Base-by-base conservation (phyloP, 2,797 vertebrate species). In the Neosalanx taihuensis region DNA sequence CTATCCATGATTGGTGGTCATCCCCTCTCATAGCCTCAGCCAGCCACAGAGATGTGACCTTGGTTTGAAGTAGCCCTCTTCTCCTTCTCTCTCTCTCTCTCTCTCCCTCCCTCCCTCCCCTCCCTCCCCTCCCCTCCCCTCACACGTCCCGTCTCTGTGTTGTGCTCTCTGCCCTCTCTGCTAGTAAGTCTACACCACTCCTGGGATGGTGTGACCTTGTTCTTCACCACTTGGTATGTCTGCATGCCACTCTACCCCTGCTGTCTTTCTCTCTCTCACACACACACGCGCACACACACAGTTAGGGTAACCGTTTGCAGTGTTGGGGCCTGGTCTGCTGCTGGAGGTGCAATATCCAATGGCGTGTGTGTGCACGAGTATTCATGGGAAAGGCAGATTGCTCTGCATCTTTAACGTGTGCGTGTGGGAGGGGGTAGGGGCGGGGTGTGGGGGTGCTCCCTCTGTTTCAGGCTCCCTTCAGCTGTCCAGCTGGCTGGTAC, bases 121-220 rank as follows among this genome's bases (percentile, higher is more conserved):
- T 2, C 23, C 23, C 23, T 26, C 23, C 23, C 23, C 41, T 46
- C 41, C 23, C 23, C 23, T 26, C 23, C 23, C 23, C 23, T 26
- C 23, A 26, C 23, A 26, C 1, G 23, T 26, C 41, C 51, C n/a
- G 18, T 56, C 17, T 56, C 15, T 51, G 12, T 51, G 12, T 13
- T 51, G 7, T 51, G 49, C 49, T 51, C 49, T 51, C 51, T 56
- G 51, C 41, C 41, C 41, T 46, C 84, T 87, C 86, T 84, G 85
- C 81, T 90, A 82, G 89, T 89, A 92, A 92, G 85, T 89, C 90
- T 92, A 91, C 89, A 89, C 87, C 90, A 90, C 91, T 90, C 89
- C 71, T 57, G 90, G 90, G 91, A 90, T 88, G 88, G 83, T 73
- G 81, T 88, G 90, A 91, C 89, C 91, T 91, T 92, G 90, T 90